A percentile compares a stretch with the other conserved stretches of the same genome.
Evolutionary conservation across 1,140 invertebrate species (phyloP).

Genomic region (Drosophila quadrilineata): DNA sequence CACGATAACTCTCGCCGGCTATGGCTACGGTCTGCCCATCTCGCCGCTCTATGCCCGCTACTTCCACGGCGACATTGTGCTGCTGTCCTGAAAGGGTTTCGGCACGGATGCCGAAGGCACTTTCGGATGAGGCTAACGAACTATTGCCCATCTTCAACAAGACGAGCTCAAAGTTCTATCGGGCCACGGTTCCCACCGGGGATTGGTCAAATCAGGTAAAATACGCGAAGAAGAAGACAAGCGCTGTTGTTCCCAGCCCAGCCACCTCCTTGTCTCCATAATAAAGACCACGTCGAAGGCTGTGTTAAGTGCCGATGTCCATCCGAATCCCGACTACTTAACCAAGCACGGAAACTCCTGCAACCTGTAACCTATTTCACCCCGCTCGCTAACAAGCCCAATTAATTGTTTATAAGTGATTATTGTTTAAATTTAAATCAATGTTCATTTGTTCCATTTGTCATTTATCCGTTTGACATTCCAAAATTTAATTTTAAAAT

Average conservation of each 20-base stretch:
- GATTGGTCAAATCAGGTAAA: constrained; percentile 90
- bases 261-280: too few relatives aligned
- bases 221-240: constrained; percentile 74
- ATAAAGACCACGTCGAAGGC: neutral
- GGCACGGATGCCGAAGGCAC: constrained; percentile 98
- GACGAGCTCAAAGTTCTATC: constrained; percentile 95
- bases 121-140: constrained; percentile 97
- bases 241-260: constrained; percentile 55
- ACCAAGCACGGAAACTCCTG: neutral
- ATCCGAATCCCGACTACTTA: neutral
- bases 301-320: constrained; percentile 6
- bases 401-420: constrained; percentile 7
- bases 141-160: constrained; percentile 98
- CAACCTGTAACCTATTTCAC: neutral
- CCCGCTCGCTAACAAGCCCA: constrained; percentile 20
- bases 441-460: too few relatives aligned
- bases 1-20: constrained; percentile 95
- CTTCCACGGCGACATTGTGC: constrained; percentile 97
- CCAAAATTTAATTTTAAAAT: constrained; percentile 36
- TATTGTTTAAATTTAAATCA: too few relatives aligned
- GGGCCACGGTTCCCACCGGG: constrained; percentile 88
- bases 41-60: constrained; percentile 98
- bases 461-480: constrained; percentile 70
- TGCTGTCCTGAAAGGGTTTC: constrained; percentile 96
- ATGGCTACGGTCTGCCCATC: constrained; percentile 98